phyloP scores from a whole-genome alignment of 2,888 invertebrate species.

The Serripes groenlandicus region DNA sequence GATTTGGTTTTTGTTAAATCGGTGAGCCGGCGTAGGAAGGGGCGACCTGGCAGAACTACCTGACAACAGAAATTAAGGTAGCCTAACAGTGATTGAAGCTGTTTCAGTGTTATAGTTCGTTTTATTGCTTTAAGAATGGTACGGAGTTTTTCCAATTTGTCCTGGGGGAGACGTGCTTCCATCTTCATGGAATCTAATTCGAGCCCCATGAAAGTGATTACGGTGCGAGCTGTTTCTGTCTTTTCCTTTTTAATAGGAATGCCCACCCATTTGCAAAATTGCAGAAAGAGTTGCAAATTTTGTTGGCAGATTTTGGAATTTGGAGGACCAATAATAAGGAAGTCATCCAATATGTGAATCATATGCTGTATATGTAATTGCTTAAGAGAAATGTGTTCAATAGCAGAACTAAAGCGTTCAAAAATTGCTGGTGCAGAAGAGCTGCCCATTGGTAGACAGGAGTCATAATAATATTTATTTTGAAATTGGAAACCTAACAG shows the following conservation, averaged over 20 bases:
- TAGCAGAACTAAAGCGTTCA: slow-evolving; percentile 41
- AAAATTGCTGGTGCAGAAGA: slow-evolving; percentile 50
- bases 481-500: slow-evolving; percentile 42
- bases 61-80: slow-evolving; percentile 43
- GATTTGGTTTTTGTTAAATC: slow-evolving; percentile 24
- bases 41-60: slow-evolving; percentile 36
- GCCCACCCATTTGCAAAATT: slow-evolving; percentile 19
- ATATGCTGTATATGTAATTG: slow-evolving; percentile 4
- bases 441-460: slow-evolving; percentile 43
- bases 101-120: background rate
- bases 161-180: slow-evolving; percentile 37
- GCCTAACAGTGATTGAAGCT: slow-evolving; percentile 22
- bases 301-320: background rate
- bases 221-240: slow-evolving; percentile 7
- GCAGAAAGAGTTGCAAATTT: slow-evolving; percentile 7
- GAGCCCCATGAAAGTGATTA: slow-evolving; percentile 46
- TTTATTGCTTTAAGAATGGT: background rate
- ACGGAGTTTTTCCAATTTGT: slow-evolving; percentile 26
- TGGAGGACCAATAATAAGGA: background rate
- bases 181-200: slow-evolving; percentile 30
- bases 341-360: slow-evolving; percentile 43
- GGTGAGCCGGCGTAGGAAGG: slow-evolving; percentile 26
- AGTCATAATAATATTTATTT: slow-evolving; percentile 46
- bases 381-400: slow-evolving; percentile 27
- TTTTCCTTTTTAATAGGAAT: slow-evolving; percentile 52